Percentiles rank a stretch among this genome's conserved stretches.
Evolutionary conservation across 2,888 invertebrate species (phyloP).

Genomic region (Formica aserva): DNA sequence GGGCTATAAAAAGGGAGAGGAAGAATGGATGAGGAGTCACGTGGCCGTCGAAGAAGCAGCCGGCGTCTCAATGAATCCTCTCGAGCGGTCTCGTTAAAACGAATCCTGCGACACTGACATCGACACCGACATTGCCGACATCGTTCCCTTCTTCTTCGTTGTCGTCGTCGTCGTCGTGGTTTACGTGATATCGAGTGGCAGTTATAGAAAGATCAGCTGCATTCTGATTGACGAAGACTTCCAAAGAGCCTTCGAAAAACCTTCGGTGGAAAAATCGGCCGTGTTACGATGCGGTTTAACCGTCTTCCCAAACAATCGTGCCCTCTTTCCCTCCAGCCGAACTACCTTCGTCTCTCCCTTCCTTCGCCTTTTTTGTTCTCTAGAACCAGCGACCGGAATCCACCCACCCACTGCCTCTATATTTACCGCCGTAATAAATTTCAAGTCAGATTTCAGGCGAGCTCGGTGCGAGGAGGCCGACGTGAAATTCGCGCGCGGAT

Average conservation of each 20-base stretch:
- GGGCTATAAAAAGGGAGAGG: constrained; percentile 47
- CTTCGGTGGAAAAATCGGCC: constrained; percentile 39
- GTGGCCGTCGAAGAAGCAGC: constrained; percentile 75
- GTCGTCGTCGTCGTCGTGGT: constrained; percentile 51
- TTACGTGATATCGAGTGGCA: constrained; percentile 52
- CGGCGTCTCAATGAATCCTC: constrained; percentile 75
- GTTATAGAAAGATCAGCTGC: constrained; percentile 58
- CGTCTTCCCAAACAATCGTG: constrained; percentile 10
- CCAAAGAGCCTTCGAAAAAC: constrained; percentile 60
- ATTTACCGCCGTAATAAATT: constrained; percentile 81
- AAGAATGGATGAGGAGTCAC: constrained; percentile 69
- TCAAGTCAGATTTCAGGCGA: constrained; percentile 73
- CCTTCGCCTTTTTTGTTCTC: constrained; percentile 13
- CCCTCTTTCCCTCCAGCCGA: constrained; percentile 9
- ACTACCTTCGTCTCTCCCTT: constrained; percentile 25
- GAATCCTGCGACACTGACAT: constrained; percentile 66
- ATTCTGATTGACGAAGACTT: constrained; percentile 41
- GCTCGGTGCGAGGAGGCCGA: constrained; percentile 48
- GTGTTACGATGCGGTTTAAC: constrained; percentile 56
- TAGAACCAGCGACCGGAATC: constrained; percentile 10
- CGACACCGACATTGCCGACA: constrained; percentile 50
- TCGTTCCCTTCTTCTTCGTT: constrained; percentile 1
- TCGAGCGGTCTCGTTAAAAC: constrained; percentile 78
- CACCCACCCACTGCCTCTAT: constrained; percentile 66
- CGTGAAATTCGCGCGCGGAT: constrained; percentile 70